Base-by-base conservation (phyloP, 2,113 vertebrate genomes). In the Tenrec ecaudatus region DNA sequence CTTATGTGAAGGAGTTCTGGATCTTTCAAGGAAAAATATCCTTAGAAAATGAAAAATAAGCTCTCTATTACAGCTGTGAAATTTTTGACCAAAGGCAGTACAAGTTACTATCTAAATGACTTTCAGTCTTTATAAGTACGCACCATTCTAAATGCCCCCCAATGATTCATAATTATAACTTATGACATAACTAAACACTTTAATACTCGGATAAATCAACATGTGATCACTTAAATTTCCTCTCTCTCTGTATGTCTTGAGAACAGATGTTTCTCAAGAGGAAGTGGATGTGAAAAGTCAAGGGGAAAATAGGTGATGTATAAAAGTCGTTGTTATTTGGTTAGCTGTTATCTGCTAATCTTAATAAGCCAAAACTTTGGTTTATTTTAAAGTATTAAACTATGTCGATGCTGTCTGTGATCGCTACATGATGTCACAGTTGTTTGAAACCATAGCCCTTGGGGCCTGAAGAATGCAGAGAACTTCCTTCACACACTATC, bases 401-500 rank as follows among this genome's bases (percentile, higher is more conserved):
- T 88, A 89, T 62, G 6, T 78, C 29, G 76, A 78, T 76, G 11
- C 23, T 73, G 19, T 11, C 33, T 40, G 36, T 25, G 40, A 76
- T 40, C 22, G 33, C n/a, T 22, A 73, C n/a, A 2, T 36, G 7
- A 73, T 89, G 1, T 88, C 20, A 86, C 17, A 80, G 73, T 95
- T 77, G 85, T 85, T 94, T 91, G 27, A 83, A 73, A 80, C 27
- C 36, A 53, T 40, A 89, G 47, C 85, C 9, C 25, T 64, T 9
- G 31, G 92, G 33, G 23, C 68, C 40, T 89, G 40, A 86, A 86
- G 29, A 86, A 89, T 89, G 29, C 80, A 77, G 43, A 89, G 89
- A 92, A 81, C 27, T 77, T 81, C 93, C 23, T 86, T 90, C 53
- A 71, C 83, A 92, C 94, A 9, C 16, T 90, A 86, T 82, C 92